Conservation (phyloP, 2,888 invertebrate genomes). For the Aquatica leii region DNA sequence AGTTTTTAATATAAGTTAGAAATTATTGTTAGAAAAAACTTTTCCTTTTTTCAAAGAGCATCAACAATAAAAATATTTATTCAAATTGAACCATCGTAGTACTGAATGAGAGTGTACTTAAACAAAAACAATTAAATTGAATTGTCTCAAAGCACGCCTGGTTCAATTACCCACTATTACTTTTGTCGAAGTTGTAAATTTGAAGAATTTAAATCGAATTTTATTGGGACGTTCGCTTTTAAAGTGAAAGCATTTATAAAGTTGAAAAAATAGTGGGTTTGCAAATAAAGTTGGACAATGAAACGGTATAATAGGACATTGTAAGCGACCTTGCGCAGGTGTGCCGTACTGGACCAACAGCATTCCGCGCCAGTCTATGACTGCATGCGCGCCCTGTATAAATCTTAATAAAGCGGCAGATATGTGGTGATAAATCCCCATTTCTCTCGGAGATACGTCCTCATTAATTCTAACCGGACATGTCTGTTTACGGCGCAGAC, state of each 20-base stretch:
- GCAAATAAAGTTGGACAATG: constrained; percentile 31
- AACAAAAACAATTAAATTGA: too few relatives aligned
- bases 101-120: too few relatives aligned
- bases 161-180: too few relatives aligned
- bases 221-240: constrained; percentile 22
- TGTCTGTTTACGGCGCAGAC: constrained; percentile 56
- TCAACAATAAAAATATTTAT: too few relatives aligned
- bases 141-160: too few relatives aligned
- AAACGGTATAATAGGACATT: constrained; percentile 35
- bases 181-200: too few relatives aligned
- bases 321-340: constrained; percentile 48
- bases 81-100: too few relatives aligned
- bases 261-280: constrained; percentile 15
- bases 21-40: too few relatives aligned
- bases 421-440: constrained; percentile 63
- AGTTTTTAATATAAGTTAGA: too few relatives aligned
- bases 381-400: constrained; percentile 55
- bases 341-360: constrained; percentile 47
- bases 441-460: constrained; percentile 62
- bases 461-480: constrained; percentile 62
- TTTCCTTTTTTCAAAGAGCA: too few relatives aligned
- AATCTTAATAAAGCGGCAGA: constrained; percentile 63
- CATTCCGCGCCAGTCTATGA: constrained; percentile 46
- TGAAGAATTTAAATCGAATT: too few relatives aligned
- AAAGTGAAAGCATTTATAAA: constrained; percentile 29